Evolutionary conservation across 2,797 vertebrate genomes (phyloP), one percentile per base, ranked within the genome.

Genomic region (Pangasius sanitwongsei): DNA sequence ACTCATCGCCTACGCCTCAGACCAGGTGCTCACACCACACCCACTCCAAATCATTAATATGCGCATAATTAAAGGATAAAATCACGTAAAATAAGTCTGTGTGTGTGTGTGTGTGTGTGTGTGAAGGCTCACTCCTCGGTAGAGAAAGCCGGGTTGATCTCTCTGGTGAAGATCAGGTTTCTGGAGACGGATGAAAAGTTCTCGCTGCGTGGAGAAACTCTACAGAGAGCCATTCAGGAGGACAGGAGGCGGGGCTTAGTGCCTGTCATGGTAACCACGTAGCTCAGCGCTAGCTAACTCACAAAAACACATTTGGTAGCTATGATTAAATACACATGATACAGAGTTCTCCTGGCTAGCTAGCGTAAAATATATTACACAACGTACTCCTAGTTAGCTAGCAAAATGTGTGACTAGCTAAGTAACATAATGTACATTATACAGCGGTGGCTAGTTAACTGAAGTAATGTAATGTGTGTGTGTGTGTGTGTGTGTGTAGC

Each of bases 111-210:
- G 57, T 77, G 53, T 72, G 61, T 85, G 23, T 87, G 78, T 85
- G 20, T 85, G 25, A 48, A 99, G 98, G 98, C 98, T 78, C 98
- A 99, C 92, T 99, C 98, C 11, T 99, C 98, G 0, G 97, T 99
- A 18, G 98, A 99, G 94, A 99, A 99, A 91, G 98, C 98, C 20
- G 97, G 98, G n/a, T 94, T 99, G 92, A 99, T 99, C 94, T 96
- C 98, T 80, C 96, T 99, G 67, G 97, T 99, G 93, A 99, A 98
- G 94, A 96, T 98, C 87, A 95, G 95, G 77, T 98, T 99, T 93
- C 95, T 99, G 87, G 96, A 97, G 50, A 97, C 97, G 12, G 98
- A 99, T 87, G 96, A 97, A 78, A 94, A 96, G 87, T 96, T 98
- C 89, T 98, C 97, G 63, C 97, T 99, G 91, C 96, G 97, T 93